phyloP scores from a whole-genome alignment of 2,797 vertebrate genomes.

The Schizopygopsis pylzovi region DNA sequence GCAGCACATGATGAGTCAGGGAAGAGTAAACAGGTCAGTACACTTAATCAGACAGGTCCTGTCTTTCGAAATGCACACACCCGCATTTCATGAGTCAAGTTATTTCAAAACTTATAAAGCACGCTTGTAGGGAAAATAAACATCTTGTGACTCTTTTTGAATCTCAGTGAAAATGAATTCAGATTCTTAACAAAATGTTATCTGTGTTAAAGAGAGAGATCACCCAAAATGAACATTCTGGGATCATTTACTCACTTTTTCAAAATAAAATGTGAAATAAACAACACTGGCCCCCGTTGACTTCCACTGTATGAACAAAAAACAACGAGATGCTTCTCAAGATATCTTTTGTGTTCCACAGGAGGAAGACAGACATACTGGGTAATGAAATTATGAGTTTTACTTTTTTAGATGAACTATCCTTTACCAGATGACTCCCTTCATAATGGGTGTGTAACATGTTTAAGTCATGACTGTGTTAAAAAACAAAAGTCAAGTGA shows the following conservation, averaged over 20 bases:
- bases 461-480: conserved; percentile 10
- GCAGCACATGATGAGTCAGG: conserved; percentile 6
- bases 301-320: background rate
- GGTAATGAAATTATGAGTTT: background rate
- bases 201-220: background rate
- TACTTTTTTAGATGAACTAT: background rate
- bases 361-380: background rate
- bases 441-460: conserved; percentile 31
- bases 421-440: background rate
- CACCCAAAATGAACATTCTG: background rate
- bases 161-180: background rate
- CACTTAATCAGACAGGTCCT: conserved; percentile 29
- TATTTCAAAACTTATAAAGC: background rate
- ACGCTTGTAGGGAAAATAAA: background rate
- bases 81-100: background rate
- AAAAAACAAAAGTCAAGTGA: conserved; percentile 38
- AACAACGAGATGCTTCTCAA: background rate
- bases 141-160: background rate
- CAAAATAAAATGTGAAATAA: background rate
- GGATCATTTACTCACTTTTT: background rate
- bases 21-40: conserved; percentile 30
- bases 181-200: background rate
- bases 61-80: conserved; percentile 21
- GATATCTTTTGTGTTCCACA: background rate
- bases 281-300: no score